Evolutionary conservation across 2,797 vertebrate species (phyloP).

Genomic region (Gambusia yucatana): DNA sequence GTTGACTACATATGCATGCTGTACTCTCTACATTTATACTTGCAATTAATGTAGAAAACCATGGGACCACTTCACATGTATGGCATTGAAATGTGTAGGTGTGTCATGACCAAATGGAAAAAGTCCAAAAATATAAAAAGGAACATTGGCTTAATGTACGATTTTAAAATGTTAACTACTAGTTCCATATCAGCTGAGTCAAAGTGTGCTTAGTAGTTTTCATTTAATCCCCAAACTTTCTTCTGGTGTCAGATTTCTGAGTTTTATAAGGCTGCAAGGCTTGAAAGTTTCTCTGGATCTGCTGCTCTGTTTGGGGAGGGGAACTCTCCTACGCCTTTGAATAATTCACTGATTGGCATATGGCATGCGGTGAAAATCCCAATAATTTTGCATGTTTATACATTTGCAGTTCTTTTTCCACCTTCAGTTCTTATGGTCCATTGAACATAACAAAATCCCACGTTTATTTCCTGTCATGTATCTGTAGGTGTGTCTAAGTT

Average conservation of each 20-base stretch:
- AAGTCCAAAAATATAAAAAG: background rate
- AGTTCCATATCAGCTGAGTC: background rate
- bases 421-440: slow-evolving; percentile 33
- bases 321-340: slow-evolving; percentile 61
- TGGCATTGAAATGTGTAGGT: too few species aligned
- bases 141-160: background rate
- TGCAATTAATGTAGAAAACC: too few species aligned
- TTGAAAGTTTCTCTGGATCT: slow-evolving; percentile 31
- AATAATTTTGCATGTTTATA: slow-evolving; percentile 52
- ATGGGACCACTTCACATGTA: too few species aligned
- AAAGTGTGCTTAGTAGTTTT: background rate
- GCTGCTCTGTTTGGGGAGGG: slow-evolving; percentile 60
- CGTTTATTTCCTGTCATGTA: background rate
- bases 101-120: background rate
- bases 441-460: slow-evolving; percentile 12
- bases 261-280: slow-evolving; percentile 13
- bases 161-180: background rate
- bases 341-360: slow-evolving; percentile 82
- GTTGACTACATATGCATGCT: too few species aligned
- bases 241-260: slow-evolving; percentile 22
- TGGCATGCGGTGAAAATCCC: slow-evolving; percentile 63
- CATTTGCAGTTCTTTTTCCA: slow-evolving; percentile 29
- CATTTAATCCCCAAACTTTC: background rate
- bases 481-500: background rate
- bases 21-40: too few species aligned